phyloP scores from a whole-genome alignment of 2,888 invertebrate genomes.

The Drosophila phalerata region DNA sequence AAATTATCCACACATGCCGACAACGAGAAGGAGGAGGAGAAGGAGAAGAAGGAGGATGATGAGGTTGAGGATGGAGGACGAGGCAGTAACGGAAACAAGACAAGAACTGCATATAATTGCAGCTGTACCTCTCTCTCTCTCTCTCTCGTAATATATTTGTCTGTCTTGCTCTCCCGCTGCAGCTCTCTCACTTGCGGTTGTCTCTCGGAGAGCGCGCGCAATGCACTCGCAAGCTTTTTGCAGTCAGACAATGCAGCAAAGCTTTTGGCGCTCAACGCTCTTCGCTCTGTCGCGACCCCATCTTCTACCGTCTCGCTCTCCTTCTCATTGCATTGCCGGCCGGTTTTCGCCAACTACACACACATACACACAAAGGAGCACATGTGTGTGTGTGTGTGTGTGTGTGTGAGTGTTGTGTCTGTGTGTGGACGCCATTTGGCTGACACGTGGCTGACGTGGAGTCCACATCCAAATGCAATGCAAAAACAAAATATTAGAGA shows the following conservation, averaged over 20 bases:
- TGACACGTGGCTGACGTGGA: slow-evolving; percentile 76
- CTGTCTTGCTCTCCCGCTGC: slow-evolving; percentile 5
- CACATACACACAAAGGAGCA: slow-evolving; percentile 5
- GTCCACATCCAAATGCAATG: slow-evolving; percentile 54
- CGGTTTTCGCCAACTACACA: slow-evolving; percentile 64
- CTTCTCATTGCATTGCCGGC: slow-evolving; percentile 65
- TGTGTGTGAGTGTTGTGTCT: slow-evolving; percentile 32
- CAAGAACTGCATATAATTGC: slow-evolving; percentile 76
- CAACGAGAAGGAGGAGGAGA: slow-evolving; percentile 6
- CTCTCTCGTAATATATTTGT: not conserved
- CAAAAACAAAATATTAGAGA: slow-evolving; percentile 35
- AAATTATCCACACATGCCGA: slow-evolving; percentile 81
- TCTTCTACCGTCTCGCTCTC: no score
- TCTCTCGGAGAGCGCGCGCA: slow-evolving; percentile 40
- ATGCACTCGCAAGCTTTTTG: slow-evolving; percentile 69
- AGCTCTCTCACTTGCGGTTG: slow-evolving; percentile 6
- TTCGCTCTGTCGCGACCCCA: slow-evolving; percentile 10
- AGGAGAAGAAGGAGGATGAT: not conserved
- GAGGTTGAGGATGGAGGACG: slow-evolving; percentile 12
- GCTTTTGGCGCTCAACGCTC: slow-evolving; percentile 58
- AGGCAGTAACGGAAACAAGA: slow-evolving; percentile 70
- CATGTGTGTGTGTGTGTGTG: slow-evolving; percentile 16
- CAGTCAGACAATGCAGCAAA: slow-evolving; percentile 56
- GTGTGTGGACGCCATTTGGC: slow-evolving; percentile 72
- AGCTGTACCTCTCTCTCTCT: slow-evolving; percentile 51